Evolutionary conservation across 1,140 invertebrate species (phyloP).

Genomic region (Lasioglossum albipes): DNA sequence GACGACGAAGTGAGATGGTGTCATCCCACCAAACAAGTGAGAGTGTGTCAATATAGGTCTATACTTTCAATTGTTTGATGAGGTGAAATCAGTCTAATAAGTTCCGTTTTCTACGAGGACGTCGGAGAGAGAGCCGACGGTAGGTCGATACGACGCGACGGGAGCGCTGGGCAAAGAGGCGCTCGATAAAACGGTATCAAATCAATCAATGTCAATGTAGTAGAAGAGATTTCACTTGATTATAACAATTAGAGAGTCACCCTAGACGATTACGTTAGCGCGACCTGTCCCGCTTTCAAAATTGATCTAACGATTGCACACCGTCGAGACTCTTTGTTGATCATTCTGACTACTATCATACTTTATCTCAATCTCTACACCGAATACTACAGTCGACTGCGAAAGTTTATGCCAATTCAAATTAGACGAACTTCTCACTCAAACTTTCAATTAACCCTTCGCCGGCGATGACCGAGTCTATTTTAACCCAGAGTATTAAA

Average conservation of each 20-base stretch:
- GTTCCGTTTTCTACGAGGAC: conserved; percentile 44
- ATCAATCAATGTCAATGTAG: conserved; percentile 38
- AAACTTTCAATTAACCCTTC: too few relatives aligned
- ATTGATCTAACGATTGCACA: background rate
- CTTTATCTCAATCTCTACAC: too few relatives aligned
- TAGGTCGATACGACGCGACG: conserved; percentile 45
- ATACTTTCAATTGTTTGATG: conserved; percentile 82
- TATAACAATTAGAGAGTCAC: conserved; percentile 59
- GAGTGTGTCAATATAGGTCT: conserved; percentile 80
- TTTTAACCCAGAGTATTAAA: too few relatives aligned
- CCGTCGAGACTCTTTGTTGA: too few relatives aligned
- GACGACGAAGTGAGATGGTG: conserved; percentile 71
- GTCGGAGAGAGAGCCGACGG: conserved; percentile 48
- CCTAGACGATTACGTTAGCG: conserved; percentile 19
- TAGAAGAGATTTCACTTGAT: conserved; percentile 65
- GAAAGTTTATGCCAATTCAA: too few relatives aligned
- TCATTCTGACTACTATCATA: too few relatives aligned
- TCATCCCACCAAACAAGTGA: conserved; percentile 81
- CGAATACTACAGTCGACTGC: too few relatives aligned
- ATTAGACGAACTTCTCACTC: too few relatives aligned
- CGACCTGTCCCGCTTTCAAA: background rate
- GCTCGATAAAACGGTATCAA: conserved; percentile 37
- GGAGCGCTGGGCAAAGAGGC: conserved; percentile 18
- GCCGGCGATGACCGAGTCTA: too few relatives aligned
- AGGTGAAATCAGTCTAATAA: conserved; percentile 79